Evolutionary conservation across 2,113 vertebrate species (phyloP).

Genomic region (Ictidomys tridecemlineatus): DNA sequence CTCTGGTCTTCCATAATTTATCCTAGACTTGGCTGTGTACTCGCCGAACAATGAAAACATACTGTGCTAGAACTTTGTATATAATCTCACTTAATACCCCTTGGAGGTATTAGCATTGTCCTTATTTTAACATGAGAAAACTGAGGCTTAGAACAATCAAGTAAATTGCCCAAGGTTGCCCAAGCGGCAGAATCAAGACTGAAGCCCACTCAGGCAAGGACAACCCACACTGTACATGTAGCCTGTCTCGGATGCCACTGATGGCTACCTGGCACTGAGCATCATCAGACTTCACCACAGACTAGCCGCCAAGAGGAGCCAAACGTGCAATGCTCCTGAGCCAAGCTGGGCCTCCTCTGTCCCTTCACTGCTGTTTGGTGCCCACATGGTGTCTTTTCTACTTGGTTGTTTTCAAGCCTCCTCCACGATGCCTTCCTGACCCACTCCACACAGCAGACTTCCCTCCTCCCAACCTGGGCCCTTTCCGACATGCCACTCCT

Average conservation of each 20-base stretch:
- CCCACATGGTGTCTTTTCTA: neutral
- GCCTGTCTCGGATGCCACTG: neutral
- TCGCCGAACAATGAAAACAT: neutral
- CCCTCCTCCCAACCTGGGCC: neutral
- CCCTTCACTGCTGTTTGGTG: neutral
- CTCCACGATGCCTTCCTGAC: neutral
- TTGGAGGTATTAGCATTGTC: neutral
- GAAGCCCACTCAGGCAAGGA: neutral
- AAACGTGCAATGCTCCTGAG: rapidly evolving
- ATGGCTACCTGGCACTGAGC: neutral
- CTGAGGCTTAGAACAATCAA: neutral
- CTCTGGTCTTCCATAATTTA: neutral
- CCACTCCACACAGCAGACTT: rapidly evolving
- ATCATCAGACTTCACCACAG: rapidly evolving
- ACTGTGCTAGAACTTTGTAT: too few species aligned
- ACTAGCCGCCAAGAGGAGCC: neutral
- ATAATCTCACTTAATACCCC: neutral
- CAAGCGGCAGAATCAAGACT: neutral
- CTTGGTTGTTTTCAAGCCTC: neutral
- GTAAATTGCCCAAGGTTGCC: neutral
- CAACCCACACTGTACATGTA: neutral
- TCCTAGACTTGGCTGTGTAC: neutral
- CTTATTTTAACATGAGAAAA: neutral
- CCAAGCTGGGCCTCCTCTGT: neutral
- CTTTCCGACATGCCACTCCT: neutral